phyloP scores from a whole-genome alignment of 2,797 vertebrate species.

The Thripadectes ignobilis region DNA sequence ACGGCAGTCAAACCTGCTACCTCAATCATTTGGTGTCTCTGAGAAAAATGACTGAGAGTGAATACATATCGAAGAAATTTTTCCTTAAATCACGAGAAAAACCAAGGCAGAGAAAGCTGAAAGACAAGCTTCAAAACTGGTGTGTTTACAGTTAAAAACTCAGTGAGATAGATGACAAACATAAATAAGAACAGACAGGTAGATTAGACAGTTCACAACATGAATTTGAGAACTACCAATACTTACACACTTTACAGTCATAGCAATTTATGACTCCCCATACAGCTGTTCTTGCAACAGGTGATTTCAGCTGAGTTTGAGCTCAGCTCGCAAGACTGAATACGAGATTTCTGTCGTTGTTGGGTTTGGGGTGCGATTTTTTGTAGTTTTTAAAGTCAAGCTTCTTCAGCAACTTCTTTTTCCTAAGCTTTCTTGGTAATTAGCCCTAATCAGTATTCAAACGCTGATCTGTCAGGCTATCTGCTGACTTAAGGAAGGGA shows the following conservation, averaged over 20 bases:
- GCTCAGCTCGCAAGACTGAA: neutral
- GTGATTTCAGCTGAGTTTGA: neutral
- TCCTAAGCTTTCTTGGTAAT: neutral
- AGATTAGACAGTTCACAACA: neutral
- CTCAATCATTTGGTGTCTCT: neutral
- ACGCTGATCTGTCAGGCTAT: slow-evolving; percentile 47
- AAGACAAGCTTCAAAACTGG: neutral
- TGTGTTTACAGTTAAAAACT: neutral
- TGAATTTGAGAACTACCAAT: neutral
- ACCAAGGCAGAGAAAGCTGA: neutral
- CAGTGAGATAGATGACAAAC: neutral
- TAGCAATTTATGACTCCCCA: slow-evolving; percentile 1
- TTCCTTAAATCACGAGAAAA: neutral
- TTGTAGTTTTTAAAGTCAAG: neutral
- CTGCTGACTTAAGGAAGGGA: slow-evolving; percentile 61
- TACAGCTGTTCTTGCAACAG: neutral
- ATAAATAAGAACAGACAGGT: slow-evolving; percentile 8
- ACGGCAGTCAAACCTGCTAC: neutral
- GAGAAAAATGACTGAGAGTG: neutral
- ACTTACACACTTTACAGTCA: neutral
- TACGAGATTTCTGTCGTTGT: neutral
- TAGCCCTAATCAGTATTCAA: slow-evolving; percentile 49
- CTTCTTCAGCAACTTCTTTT: slow-evolving; percentile 16
- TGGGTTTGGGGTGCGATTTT: neutral
- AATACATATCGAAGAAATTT: neutral